A percentile compares a stretch with the other conserved stretches of the same genome.
Evolutionary conservation across 2,113 vertebrate genomes (phyloP).

Genomic region (Hiodon tergisus): DNA sequence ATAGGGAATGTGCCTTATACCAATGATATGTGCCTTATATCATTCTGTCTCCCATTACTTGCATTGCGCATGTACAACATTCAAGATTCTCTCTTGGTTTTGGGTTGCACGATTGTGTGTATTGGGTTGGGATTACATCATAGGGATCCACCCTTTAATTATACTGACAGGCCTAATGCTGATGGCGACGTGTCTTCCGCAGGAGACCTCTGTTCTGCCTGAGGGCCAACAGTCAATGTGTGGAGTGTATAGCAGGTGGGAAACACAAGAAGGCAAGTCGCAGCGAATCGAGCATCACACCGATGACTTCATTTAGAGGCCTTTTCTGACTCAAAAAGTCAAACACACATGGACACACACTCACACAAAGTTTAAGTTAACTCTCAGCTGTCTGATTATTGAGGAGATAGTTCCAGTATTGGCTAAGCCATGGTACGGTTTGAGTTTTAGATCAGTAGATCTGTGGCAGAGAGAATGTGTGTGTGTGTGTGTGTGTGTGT

Average conservation of each 20-base stretch:
- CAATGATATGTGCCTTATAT: no score
- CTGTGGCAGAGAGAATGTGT: neutral
- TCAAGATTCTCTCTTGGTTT: constrained; percentile 24
- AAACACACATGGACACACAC: neutral
- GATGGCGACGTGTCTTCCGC: constrained; percentile 1
- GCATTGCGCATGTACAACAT: neutral
- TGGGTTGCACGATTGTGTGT: constrained; percentile 20
- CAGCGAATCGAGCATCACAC: no score
- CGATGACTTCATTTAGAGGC: no score
- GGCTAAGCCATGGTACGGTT: neutral
- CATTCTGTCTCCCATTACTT: no score
- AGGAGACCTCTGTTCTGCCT: neutral
- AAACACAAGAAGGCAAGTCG: no score
- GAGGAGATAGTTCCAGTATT: neutral
- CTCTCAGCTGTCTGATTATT: neutral
- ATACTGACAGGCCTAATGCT: constrained; percentile 11
- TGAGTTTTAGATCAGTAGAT: neutral
- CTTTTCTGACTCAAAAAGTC: no score
- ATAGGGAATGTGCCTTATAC: no score
- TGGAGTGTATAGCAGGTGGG: neutral
- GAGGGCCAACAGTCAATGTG: neutral
- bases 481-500: neutral
- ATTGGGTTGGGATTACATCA: constrained; percentile 29
- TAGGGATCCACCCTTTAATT: constrained; percentile 33
- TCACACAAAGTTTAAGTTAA: neutral